These are phyloP conservation scores for Danaus melanippus DNA, from an alignment of 1,140 invertebrate genomes.

Conservation along the genomic window DNA sequence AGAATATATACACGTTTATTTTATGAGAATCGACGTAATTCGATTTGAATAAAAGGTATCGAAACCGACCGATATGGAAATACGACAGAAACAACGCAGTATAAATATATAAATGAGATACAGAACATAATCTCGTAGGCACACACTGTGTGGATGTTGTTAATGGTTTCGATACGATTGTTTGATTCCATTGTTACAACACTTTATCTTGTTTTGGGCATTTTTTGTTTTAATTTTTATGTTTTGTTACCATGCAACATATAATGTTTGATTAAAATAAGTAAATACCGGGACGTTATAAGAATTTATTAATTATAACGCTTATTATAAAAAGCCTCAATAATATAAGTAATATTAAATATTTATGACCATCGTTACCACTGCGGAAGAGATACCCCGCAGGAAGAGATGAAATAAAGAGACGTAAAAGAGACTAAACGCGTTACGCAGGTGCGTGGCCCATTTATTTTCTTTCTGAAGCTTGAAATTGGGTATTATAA, in stretches of 20 bases:
- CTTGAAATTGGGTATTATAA: conserved; percentile 60
- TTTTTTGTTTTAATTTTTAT: no score
- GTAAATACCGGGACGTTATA: no score
- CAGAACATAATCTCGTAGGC: no score
- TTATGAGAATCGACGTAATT: conserved; percentile 42
- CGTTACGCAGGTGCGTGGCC: conserved; percentile 38
- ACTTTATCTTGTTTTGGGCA: no score
- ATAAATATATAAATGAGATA: conserved; percentile 1
- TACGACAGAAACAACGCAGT: conserved; percentile 10
- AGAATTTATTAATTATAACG: no score
- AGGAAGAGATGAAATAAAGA: conserved; percentile 36
- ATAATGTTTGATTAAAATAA: no score
- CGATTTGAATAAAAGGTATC: conserved; percentile 46
- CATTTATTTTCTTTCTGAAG: conserved; percentile 59
- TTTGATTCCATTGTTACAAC: no score
- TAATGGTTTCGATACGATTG: no score
- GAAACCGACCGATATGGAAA: conserved; percentile 31
- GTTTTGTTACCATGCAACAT: no score
- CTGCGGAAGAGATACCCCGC: conserved; percentile 13
- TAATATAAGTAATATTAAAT: background rate
- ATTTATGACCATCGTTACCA: conserved; percentile 23
- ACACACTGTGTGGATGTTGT: no score
- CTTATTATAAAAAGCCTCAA: no score
- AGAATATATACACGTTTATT: conserved; percentile 25
- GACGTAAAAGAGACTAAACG: conserved; percentile 26